Conservation (phyloP, 1,140 invertebrate genomes). For the Drosophila sturtevanti region DNA sequence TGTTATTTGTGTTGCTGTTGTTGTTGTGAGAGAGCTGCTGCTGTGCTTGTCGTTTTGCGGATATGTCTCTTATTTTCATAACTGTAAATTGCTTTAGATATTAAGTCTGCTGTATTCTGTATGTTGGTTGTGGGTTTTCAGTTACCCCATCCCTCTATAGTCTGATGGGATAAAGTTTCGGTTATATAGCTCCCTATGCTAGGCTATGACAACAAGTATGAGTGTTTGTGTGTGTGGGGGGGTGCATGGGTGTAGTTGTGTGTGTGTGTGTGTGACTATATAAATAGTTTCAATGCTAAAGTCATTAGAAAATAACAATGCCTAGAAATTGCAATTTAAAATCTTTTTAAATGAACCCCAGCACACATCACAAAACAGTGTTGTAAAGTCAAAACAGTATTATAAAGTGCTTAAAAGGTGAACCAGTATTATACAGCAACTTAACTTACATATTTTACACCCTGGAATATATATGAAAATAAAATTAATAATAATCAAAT, state of each 20-base stretch:
- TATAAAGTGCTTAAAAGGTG: too few relatives aligned
- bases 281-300: slow-evolving; percentile 54
- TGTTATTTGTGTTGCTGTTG: slow-evolving; percentile 26
- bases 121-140: slow-evolving; percentile 33
- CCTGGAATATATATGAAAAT: too few relatives aligned
- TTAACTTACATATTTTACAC: too few relatives aligned
- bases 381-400: too few relatives aligned
- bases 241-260: not conserved
- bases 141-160: not conserved
- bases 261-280: slow-evolving; percentile 21
- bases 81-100: slow-evolving; percentile 83
- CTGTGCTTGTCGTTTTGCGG: slow-evolving; percentile 76
- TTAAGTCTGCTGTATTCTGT: slow-evolving; percentile 65
- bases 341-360: too few relatives aligned
- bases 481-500: too few relatives aligned
- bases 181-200: slow-evolving; percentile 53
- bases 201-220: slow-evolving; percentile 47
- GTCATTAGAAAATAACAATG: slow-evolving; percentile 45
- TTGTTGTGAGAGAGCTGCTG: slow-evolving; percentile 37
- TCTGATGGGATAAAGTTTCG: slow-evolving; percentile 33
- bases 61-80: slow-evolving; percentile 82
- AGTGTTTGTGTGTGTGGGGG: slow-evolving; percentile 1
- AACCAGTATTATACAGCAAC: too few relatives aligned
- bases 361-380: too few relatives aligned
- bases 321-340: not conserved